Base-by-base conservation (phyloP, 2,797 vertebrate species). In the Oreonectes daqikongensis region DNA sequence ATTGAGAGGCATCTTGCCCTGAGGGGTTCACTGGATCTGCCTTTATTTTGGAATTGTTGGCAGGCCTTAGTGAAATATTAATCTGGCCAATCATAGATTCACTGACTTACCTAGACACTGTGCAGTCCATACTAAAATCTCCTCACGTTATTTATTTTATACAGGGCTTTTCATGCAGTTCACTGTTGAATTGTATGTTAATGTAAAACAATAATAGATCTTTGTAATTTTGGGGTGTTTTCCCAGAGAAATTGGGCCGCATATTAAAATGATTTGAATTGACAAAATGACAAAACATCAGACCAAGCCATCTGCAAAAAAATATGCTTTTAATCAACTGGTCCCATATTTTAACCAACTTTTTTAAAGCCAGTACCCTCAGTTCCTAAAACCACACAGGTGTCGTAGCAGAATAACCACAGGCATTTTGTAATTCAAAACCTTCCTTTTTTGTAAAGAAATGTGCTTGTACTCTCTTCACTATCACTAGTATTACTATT, bases 61-160 rank as follows among this genome's bases (percentile, higher is more conserved):
- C 80, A 77, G 73, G 69, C 78, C 65, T 38, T 78, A 72, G 80
- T 85, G 69, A 85, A 84, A 84, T 84, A 85, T 85, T 85, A 74
- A 84, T 85, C 71, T 75, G 75, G 72, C 69, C 81, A 79, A 72
- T 84, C 71, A 66, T 55, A 22, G 46, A 65, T 74, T 26, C 71
- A 24, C 76, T 53, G 70, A 50, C 55, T 70, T 12, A 32, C 42
- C 59, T 61, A 38, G 70, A 70, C 18, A 52, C 75, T 57, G 44
- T 57, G 66, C 57, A 4, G 2, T 53, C 44, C 75, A 77, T 77
- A 64, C 75, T 52, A 70, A 77, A 24, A 52, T 63, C 66, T 20
- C 18, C 17, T 17, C 38, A 28, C 2, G 6, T 7, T 11, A 30
- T 60, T 7, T 44, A 52, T 40, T 30, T 20, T 30, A 22, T 22